Evolutionary conservation across 1,140 invertebrate species (phyloP).

Genomic region (Onthophagus taurus): DNA sequence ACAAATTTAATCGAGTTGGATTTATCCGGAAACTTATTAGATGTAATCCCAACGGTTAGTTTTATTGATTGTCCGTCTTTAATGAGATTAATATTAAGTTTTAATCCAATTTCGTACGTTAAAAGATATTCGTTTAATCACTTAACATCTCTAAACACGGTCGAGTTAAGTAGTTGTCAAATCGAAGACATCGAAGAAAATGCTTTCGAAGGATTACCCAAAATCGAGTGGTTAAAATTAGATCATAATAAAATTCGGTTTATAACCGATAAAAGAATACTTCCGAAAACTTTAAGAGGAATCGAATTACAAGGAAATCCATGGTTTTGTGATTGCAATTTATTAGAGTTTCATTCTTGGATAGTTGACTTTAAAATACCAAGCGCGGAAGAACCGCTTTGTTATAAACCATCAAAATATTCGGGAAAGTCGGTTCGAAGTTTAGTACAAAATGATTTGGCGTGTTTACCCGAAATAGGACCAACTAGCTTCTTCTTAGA

Average conservation of each 20-base stretch:
- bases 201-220: conserved; percentile 71
- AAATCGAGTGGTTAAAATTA: conserved; percentile 73
- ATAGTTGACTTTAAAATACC: conserved; percentile 63
- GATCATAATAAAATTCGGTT: conserved; percentile 69
- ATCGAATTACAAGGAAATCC: conserved; percentile 77
- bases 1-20: conserved; percentile 86
- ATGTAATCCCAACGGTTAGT: conserved; percentile 63
- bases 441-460: conserved; percentile 62
- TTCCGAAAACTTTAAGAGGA: conserved; percentile 64
- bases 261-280: conserved; percentile 55
- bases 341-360: conserved; percentile 69
- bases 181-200: conserved; percentile 66
- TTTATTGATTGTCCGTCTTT: conserved; percentile 67
- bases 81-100: conserved; percentile 69
- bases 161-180: conserved; percentile 74
- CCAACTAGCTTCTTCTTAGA: conserved; percentile 64
- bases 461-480: conserved; percentile 69
- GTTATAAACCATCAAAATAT: conserved; percentile 59
- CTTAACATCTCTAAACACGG: conserved; percentile 61
- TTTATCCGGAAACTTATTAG: conserved; percentile 70
- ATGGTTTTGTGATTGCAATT: conserved; percentile 79
- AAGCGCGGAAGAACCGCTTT: conserved; percentile 60
- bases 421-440: conserved; percentile 56
- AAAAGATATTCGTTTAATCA: conserved; percentile 63
- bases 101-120: conserved; percentile 68